A percentile compares a stretch with the other conserved stretches of the same genome.
These are phyloP conservation scores for Endotricha flammealis DNA, from an alignment of 2,888 invertebrate genomes.

Conservation along the genomic window DNA sequence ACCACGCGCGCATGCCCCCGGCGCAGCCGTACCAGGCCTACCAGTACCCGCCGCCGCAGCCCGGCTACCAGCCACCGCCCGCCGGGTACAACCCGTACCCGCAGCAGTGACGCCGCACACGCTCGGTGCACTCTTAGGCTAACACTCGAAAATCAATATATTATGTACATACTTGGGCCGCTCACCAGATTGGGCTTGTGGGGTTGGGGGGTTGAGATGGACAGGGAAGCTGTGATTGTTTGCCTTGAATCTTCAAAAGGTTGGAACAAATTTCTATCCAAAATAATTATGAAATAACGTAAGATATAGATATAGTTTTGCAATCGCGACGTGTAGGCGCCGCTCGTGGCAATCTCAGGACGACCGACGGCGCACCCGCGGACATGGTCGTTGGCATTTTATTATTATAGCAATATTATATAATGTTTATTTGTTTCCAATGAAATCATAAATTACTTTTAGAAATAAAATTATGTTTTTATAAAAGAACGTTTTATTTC, in stretches of 20 bases:
- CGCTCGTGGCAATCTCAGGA: too few species aligned
- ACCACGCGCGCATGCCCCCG: slow-evolving; percentile 76
- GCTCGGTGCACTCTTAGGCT: too few species aligned
- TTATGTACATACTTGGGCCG: too few species aligned
- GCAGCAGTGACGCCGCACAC: slow-evolving; percentile 31
- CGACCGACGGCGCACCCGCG: too few species aligned
- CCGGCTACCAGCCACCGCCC: slow-evolving; percentile 36
- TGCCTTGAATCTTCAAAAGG: slow-evolving; percentile 14
- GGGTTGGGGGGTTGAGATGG: neutral
- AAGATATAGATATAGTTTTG: too few species aligned
- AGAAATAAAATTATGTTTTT: slow-evolving; percentile 1
- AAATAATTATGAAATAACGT: too few species aligned
- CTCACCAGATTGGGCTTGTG: too few species aligned
- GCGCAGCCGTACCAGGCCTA: slow-evolving; percentile 69
- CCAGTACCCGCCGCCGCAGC: slow-evolving; percentile 55
- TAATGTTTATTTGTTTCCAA: slow-evolving; percentile 31
- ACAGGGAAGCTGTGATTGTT: slow-evolving; percentile 17
- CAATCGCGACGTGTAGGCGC: too few species aligned
- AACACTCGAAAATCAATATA: too few species aligned
- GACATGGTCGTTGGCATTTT: neutral
- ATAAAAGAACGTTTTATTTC: too few species aligned
- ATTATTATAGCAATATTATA: slow-evolving; percentile 25
- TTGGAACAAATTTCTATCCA: neutral
- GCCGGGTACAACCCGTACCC: slow-evolving; percentile 59
- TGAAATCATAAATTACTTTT: slow-evolving; percentile 3